Conservation (phyloP, 1,140 invertebrate genomes). For the Laupala kohalensis region DNA sequence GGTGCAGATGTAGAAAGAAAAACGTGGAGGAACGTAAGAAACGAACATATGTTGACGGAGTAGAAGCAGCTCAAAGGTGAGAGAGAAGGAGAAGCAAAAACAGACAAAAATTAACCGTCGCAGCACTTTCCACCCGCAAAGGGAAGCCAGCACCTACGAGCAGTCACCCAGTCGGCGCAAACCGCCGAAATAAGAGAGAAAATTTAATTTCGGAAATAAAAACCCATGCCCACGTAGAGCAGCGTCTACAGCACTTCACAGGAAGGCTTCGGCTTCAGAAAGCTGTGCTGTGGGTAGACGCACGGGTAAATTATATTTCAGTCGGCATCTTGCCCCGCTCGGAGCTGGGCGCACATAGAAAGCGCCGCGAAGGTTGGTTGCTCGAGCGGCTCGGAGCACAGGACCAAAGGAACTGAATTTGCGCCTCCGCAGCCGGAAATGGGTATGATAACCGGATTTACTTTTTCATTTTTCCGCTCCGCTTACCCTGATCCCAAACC, state of each 20-base stretch:
- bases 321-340: neutral
- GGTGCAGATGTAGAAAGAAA: too few species aligned
- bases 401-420: neutral
- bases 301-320: neutral
- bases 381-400: neutral
- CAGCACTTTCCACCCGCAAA: too few species aligned
- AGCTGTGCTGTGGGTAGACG: neutral
- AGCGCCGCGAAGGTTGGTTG: neutral
- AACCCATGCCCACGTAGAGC: neutral
- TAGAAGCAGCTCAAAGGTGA: too few species aligned
- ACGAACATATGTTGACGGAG: too few species aligned
- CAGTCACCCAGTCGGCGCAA: neutral
- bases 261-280: neutral
- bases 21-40: too few species aligned
- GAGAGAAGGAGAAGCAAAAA: neutral
- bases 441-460: slow-evolving; percentile 33
- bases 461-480: slow-evolving; percentile 34
- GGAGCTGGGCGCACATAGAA: neutral
- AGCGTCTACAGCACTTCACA: neutral
- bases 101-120: neutral
- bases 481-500: slow-evolving; percentile 18
- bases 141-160: too few species aligned
- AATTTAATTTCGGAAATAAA: neutral
- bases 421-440: slow-evolving; percentile 21
- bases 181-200: neutral